Evolutionary conservation across 2,797 vertebrate genomes (phyloP), one percentile per base, ranked within the genome.

Genomic region (Echeneis naucrates): DNA sequence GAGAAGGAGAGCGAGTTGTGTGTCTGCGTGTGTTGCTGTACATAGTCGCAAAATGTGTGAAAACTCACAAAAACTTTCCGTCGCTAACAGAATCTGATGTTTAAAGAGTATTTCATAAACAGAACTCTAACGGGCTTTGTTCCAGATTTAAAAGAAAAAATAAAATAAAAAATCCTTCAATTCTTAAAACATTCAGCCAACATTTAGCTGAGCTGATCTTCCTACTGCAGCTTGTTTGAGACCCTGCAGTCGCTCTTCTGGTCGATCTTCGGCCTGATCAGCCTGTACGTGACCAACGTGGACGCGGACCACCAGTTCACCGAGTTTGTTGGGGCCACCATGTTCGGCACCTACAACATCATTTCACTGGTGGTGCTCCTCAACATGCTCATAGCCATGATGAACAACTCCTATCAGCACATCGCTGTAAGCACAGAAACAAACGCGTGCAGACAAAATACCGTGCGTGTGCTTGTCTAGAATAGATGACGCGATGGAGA

Each of bases 361-460:
- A 99, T 99, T 89, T 99, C 98, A 0, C 88, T 99, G 80, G 98
- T 99, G 79, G 98, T 99, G 68, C 95, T 99, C 24, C 96, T 99
- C 80, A 99, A 99, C 92, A 99, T 99, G 98, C 89, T 99, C 65
- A 99, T 99, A 78, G 98, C 98, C 68, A 99, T 99, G 98, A 99
- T 99, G 98, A 99, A 99, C 92, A 99, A 99, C 89, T 99, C 98
- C 56, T 99, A 99, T 81, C 98, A 99, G 87, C 97, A 98, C 73
- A 99, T 99, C 76, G 98, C 98, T 67, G 98, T 99, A 91, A 95
- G 95, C 77, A 21, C 24, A 50, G 19, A 42, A n/a, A 58, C 50
- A 56, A 58, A 27, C 19, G 30, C 1, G 10, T 52, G 0, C 23
- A 19, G 26, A 4, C 17, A 44, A 27, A 47, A 37, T 38, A 0